phyloP scores from a whole-genome alignment of 2,113 vertebrate genomes.

The Furnarius figulus region DNA sequence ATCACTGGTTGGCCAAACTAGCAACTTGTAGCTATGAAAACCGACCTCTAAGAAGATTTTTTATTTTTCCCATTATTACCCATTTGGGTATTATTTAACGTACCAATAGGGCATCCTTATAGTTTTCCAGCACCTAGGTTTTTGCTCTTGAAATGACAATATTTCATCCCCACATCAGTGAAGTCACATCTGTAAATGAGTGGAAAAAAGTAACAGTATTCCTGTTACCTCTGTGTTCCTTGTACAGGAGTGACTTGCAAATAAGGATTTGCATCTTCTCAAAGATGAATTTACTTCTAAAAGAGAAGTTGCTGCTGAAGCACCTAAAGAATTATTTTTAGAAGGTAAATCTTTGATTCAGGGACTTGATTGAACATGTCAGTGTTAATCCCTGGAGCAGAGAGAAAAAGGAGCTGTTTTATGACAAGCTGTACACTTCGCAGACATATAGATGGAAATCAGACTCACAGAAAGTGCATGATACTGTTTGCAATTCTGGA shows the following conservation, averaged over 20 bases:
- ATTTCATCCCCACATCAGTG: background rate
- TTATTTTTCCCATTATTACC: background rate
- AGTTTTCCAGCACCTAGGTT: background rate
- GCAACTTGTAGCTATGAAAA: background rate
- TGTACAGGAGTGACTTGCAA: background rate
- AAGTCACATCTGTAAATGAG: background rate
- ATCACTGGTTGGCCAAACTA: background rate
- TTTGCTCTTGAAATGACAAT: background rate
- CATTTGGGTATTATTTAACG: background rate
- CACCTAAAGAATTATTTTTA: background rate
- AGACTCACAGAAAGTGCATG: background rate
- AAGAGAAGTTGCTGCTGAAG: background rate
- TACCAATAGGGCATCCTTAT: background rate
- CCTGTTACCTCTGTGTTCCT: fast-evolving
- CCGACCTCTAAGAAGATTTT: background rate
- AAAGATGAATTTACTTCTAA: background rate
- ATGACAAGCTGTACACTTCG: background rate
- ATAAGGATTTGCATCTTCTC: background rate
- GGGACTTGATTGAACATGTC: background rate
- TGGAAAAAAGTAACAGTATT: background rate
- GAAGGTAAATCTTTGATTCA: background rate
- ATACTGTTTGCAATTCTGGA: background rate
- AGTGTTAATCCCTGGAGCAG: background rate
- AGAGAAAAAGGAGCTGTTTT: background rate
- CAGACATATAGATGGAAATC: background rate